Percentiles rank a stretch among this genome's conserved stretches.
phyloP scores from a whole-genome alignment of 2,797 vertebrate species.

The Otolemur crassicaudatus region DNA sequence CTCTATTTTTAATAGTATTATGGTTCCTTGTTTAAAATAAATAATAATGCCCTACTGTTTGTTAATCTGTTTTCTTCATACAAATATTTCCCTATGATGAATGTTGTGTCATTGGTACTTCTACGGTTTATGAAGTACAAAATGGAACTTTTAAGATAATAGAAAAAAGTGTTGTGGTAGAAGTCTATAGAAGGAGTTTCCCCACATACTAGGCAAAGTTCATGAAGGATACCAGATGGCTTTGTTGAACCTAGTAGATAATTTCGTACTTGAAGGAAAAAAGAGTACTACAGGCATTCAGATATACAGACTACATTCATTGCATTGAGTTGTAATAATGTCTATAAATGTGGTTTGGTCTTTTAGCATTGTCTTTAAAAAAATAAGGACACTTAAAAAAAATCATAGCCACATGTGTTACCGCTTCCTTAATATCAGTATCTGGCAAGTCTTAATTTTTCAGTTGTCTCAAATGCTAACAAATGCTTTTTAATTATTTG shows the following conservation, averaged over 20 bases:
- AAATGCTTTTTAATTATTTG: neutral
- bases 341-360: neutral
- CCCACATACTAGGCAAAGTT: neutral
- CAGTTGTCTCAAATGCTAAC: neutral
- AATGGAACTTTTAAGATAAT: neutral
- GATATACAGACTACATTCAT: no score
- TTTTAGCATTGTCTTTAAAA: conserved; percentile 10
- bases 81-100: neutral
- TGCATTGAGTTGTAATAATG: neutral
- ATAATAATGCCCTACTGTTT: neutral
- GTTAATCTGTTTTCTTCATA: neutral
- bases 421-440: neutral
- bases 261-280: neutral
- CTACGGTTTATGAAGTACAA: neutral
- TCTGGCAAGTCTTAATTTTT: conserved; percentile 5
- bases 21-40: conserved; percentile 25
- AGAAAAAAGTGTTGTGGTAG: neutral
- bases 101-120: neutral
- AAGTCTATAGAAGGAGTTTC: neutral
- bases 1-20: neutral
- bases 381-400: conserved; percentile 4
- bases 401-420: neutral
- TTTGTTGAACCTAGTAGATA: neutral
- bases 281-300: neutral
- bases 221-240: neutral